These are phyloP conservation scores for Agonum fuliginosum DNA, from an alignment of 2,888 invertebrate genomes.

Conservation along the genomic window DNA sequence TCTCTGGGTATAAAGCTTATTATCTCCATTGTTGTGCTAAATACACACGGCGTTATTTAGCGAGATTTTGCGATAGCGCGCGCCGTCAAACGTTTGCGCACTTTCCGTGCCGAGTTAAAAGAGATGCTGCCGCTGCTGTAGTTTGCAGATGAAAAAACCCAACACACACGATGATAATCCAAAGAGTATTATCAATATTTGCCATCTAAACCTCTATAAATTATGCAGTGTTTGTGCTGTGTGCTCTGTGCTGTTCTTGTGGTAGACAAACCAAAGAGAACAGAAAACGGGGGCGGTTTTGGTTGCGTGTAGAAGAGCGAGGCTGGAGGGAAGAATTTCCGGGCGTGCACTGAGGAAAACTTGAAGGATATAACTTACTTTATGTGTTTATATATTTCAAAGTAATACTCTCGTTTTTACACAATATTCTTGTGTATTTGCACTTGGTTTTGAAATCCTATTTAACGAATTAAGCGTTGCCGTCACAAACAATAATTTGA, in stretches of 20 bases:
- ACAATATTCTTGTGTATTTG: too few relatives aligned
- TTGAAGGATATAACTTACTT: too few relatives aligned
- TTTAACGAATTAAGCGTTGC: too few relatives aligned
- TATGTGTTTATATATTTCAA: too few relatives aligned
- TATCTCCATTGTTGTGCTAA: not conserved
- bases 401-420: too few relatives aligned
- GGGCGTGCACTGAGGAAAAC: too few relatives aligned
- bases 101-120: not conserved
- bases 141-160: slow-evolving; percentile 19
- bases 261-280: not conserved
- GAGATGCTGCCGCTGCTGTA: too few relatives aligned
- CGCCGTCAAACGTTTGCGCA: not conserved
- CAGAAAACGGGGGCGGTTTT: not conserved
- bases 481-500: too few relatives aligned
- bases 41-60: not conserved
- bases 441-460: too few relatives aligned
- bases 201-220: slow-evolving; percentile 59
- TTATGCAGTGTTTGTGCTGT: slow-evolving; percentile 54
- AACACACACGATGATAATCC: slow-evolving; percentile 28
- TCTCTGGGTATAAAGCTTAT: not conserved
- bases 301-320: not conserved
- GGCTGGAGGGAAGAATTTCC: too few relatives aligned
- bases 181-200: slow-evolving; percentile 56
- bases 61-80: not conserved
- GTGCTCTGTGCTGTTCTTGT: slow-evolving; percentile 15